Evolutionary conservation across 2,113 vertebrate genomes (phyloP).

Genomic region (Varanus komodoensis): DNA sequence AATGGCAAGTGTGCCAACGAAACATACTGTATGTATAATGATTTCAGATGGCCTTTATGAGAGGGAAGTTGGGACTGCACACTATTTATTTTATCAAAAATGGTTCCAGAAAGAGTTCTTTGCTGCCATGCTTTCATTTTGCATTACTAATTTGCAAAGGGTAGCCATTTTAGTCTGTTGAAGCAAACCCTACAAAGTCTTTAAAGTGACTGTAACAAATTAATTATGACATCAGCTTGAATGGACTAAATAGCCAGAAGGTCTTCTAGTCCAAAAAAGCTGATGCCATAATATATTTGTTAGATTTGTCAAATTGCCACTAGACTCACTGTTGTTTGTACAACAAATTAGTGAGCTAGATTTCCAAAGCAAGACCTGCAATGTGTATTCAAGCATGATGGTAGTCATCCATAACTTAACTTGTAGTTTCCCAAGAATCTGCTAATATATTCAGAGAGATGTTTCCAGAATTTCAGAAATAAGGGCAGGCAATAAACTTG

Average conservation of each 20-base stretch:
- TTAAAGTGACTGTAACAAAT: not conserved
- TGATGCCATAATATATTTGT: not conserved
- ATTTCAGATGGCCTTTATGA: too few species aligned
- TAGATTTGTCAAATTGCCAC: not conserved
- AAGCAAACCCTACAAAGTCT: not conserved
- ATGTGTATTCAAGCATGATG: not conserved
- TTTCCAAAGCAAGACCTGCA: not conserved
- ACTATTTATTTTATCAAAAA: not conserved
- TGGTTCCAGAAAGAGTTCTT: not conserved
- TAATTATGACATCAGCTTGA: not conserved
- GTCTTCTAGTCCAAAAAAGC: not conserved
- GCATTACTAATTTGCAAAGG: not conserved
- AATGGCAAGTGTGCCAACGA: not conserved
- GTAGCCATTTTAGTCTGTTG: too few species aligned
- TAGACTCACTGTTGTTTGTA: not conserved
- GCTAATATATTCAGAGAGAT: not conserved
- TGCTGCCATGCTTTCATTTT: not conserved
- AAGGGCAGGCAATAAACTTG: not conserved
- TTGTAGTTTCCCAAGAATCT: not conserved
- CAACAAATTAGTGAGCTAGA: not conserved
- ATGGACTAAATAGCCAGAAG: not conserved
- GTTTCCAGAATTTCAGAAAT: not conserved
- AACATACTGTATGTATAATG: not conserved
- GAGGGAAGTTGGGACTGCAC: too few species aligned
- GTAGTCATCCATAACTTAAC: not conserved